Percentiles rank a stretch among this genome's conserved stretches.
phyloP scores from a whole-genome alignment of 2,797 vertebrate genomes.

The Acipenser transmontanus region DNA sequence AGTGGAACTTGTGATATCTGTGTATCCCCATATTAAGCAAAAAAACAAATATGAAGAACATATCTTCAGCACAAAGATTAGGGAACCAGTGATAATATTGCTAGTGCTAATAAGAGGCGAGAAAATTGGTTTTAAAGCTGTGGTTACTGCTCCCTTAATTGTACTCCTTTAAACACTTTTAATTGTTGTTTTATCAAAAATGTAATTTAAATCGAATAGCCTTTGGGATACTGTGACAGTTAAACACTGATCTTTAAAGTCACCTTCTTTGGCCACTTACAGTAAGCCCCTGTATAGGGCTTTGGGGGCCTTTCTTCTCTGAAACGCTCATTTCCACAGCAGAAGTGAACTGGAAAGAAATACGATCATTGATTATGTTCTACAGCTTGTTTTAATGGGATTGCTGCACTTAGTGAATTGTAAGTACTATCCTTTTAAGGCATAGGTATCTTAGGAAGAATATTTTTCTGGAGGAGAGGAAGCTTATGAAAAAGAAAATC shows the following conservation, averaged over 20 bases:
- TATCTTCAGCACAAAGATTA: no score
- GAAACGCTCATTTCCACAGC: background rate
- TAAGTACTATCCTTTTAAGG: conserved; percentile 12
- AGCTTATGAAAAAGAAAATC: background rate
- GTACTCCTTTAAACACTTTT: no score
- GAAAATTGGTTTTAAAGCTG: no score
- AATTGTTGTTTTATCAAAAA: background rate
- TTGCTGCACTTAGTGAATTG: conserved; percentile 19
- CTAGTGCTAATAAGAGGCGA: no score
- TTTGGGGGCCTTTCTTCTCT: background rate
- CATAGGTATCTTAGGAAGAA: background rate
- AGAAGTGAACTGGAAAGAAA: conserved; percentile 11
- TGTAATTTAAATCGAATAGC: background rate
- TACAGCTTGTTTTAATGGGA: conserved; percentile 17
- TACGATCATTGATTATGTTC: conserved; percentile 15
- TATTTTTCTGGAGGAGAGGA: background rate
- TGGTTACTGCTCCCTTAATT: no score
- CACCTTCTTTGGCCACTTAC: background rate
- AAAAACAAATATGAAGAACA: no score
- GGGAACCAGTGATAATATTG: no score
- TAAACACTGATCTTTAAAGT: background rate
- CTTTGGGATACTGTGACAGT: background rate
- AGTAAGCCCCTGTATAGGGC: conserved; percentile 7
- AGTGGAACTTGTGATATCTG: no score
- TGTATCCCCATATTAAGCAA: no score